A percentile compares a stretch with the other conserved stretches of the same genome.
Evolutionary conservation across 2,888 invertebrate species (phyloP).

Genomic region (Phytoseiulus persimilis): DNA sequence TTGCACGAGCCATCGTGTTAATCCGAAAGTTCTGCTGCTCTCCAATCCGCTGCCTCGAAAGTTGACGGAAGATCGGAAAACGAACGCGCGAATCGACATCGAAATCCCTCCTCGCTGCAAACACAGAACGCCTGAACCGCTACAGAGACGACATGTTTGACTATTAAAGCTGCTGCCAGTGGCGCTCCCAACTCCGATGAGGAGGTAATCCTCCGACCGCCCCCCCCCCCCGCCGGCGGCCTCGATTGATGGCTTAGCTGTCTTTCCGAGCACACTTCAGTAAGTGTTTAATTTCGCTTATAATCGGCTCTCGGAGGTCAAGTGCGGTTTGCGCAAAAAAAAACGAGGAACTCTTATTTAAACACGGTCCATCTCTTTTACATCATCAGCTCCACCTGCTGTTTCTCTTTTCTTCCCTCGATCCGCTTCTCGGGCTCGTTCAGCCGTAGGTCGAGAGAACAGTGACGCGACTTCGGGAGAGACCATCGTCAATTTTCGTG

Average conservation of each 20-base stretch:
- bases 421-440: neutral
- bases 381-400: neutral
- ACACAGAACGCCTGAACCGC: neutral
- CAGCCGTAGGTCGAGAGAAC: neutral
- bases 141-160: neutral
- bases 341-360: neutral
- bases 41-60: neutral
- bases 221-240: neutral
- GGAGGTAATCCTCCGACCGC: neutral
- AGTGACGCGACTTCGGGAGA: neutral
- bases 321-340: neutral
- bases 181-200: neutral
- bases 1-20: neutral
- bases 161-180: neutral
- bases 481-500: too few species aligned
- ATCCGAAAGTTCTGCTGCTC: neutral
- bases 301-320: neutral
- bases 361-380: neutral
- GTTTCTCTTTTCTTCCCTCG: neutral
- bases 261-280: neutral
- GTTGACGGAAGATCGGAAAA: neutral
- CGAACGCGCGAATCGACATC: neutral
- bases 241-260: neutral
- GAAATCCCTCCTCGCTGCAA: neutral
- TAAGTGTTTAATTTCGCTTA: constrained; percentile 5